Conservation (phyloP, 2,113 vertebrate species). For the Semicossyphus pulcher region DNA sequence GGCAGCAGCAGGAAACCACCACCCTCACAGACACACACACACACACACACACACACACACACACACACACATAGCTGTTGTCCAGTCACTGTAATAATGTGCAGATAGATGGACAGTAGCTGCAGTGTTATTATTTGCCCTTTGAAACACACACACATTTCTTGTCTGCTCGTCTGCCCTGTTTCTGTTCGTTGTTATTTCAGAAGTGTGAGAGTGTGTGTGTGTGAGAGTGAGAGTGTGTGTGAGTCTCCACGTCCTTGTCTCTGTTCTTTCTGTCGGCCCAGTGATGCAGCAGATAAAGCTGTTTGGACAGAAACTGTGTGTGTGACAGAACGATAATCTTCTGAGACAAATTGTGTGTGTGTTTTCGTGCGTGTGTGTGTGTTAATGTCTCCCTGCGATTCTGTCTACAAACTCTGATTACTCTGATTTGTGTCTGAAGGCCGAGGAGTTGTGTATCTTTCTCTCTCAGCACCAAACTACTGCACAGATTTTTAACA, state of each 20-base stretch:
- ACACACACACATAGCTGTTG: slow-evolving; percentile 58
- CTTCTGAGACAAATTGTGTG: slow-evolving; percentile 28
- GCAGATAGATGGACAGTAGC: slow-evolving; percentile 50
- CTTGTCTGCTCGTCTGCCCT: background rate
- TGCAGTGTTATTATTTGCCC: slow-evolving; percentile 47
- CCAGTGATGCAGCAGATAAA: slow-evolving; percentile 44
- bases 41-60: slow-evolving; percentile 39
- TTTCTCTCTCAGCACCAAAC: background rate
- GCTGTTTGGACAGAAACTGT: slow-evolving; percentile 52
- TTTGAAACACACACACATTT: slow-evolving; percentile 45
- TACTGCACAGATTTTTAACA: background rate
- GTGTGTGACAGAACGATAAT: slow-evolving; percentile 32
- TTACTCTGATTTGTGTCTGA: slow-evolving; percentile 3
- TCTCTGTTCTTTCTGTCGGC: slow-evolving; percentile 31
- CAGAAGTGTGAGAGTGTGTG: slow-evolving; percentile 1
- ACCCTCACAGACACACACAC: background rate
- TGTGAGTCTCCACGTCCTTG: background rate
- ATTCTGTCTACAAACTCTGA: background rate
- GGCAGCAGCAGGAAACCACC: slow-evolving; percentile 27
- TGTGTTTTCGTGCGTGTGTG: slow-evolving; percentile 12
- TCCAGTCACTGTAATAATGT: slow-evolving; percentile 68
- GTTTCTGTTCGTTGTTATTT: slow-evolving; percentile 22
- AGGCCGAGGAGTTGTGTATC: background rate
- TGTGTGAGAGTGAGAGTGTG: slow-evolving; percentile 3
- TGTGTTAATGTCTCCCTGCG: background rate